A percentile compares a stretch with the other conserved stretches of the same genome.
Conservation (phyloP, 2,888 invertebrate genomes). For the Tipula unca region DNA sequence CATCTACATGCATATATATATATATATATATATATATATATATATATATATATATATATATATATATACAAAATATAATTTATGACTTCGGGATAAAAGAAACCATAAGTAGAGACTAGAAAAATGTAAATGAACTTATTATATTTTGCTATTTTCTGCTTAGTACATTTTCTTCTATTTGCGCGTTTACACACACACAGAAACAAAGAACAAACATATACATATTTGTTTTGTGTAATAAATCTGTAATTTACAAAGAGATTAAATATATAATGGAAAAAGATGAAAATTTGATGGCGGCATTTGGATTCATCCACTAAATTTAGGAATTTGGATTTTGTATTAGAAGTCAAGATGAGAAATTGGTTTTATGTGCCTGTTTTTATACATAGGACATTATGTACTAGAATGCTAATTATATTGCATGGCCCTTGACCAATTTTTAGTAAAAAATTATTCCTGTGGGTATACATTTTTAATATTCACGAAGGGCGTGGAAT, state of each 20-base stretch:
- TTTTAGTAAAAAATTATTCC: too few species aligned
- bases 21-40: too few species aligned
- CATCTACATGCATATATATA: too few species aligned
- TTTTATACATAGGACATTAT: too few species aligned
- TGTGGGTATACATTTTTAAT: too few species aligned
- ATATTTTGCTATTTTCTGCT: neutral
- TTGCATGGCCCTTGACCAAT: too few species aligned
- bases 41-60: too few species aligned
- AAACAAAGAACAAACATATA: neutral
- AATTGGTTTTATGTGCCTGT: neutral
- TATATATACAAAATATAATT: too few species aligned
- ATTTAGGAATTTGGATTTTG: neutral
- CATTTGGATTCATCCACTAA: neutral
- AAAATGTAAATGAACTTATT: conserved; percentile 14
- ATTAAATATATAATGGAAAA: neutral
- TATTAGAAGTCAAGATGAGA: neutral
- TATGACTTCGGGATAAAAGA: neutral
- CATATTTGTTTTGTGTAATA: neutral
- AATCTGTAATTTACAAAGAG: neutral
- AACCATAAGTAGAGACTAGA: neutral
- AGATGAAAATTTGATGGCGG: neutral
- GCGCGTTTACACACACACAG: neutral
- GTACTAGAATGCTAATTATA: too few species aligned
- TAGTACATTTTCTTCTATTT: neutral
- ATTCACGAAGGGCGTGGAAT: too few species aligned